Percentiles rank a stretch among this genome's conserved stretches.
These are phyloP conservation scores for Papilio protenor DNA, from an alignment of 2,888 invertebrate genomes.

Conservation along the genomic window DNA sequence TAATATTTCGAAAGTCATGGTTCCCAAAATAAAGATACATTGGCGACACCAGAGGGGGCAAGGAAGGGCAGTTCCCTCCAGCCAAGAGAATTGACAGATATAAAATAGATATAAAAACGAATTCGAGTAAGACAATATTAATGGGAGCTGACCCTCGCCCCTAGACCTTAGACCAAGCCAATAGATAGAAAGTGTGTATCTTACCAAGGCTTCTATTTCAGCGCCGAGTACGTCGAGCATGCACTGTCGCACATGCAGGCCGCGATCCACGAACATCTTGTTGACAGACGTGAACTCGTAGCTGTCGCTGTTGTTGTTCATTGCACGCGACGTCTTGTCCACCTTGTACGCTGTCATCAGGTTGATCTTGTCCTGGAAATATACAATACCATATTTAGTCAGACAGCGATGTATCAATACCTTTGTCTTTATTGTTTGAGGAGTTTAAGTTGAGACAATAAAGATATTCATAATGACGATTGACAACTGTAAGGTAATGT, in stretches of 20 bases:
- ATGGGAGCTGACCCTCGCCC: too few species aligned
- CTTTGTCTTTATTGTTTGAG: too few species aligned
- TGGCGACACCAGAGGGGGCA: too few species aligned
- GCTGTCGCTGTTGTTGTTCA: slow-evolving; percentile 82
- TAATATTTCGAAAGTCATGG: too few species aligned
- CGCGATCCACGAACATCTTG: slow-evolving; percentile 88
- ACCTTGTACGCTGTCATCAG: slow-evolving; percentile 89
- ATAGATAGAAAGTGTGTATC: slow-evolving; percentile 35
- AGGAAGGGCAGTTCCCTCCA: too few species aligned
- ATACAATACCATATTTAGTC: not conserved
- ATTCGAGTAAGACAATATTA: too few species aligned
- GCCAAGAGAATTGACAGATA: too few species aligned
- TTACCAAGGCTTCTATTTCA: slow-evolving; percentile 84
- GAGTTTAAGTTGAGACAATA: not conserved
- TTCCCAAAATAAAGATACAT: too few species aligned
- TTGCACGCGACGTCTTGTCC: slow-evolving; percentile 85
- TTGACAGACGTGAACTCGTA: slow-evolving; percentile 92
- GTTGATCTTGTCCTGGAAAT: slow-evolving; percentile 86
- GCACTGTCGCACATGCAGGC: slow-evolving; percentile 86
- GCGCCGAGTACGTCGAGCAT: slow-evolving; percentile 86
- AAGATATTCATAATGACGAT: not conserved
- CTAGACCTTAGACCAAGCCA: not conserved
- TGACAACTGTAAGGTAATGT: too few species aligned
- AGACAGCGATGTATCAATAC: not conserved
- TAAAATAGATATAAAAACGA: too few species aligned